Base-by-base conservation (phyloP, 2,888 invertebrate genomes). In the Balanococcus diminutus region DNA sequence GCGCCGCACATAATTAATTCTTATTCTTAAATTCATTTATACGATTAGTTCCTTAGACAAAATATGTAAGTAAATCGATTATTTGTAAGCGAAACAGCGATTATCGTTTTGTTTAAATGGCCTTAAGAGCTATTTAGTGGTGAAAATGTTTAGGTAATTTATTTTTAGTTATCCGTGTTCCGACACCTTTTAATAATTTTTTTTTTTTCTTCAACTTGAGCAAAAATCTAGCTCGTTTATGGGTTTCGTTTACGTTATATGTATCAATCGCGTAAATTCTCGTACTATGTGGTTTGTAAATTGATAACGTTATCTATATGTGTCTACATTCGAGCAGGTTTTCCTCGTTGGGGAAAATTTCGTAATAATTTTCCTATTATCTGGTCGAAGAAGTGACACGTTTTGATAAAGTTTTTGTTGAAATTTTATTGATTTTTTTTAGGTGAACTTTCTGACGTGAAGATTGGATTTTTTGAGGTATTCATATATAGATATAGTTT, bases 1-100 rank as follows among this genome's bases (percentile, higher is more conserved):
- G 75, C 75, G 75, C 75, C 75, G 75, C 75, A n/a, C n/a, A 75
- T 75, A 36, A 75, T 75, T 75, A 75, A 75, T 75, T 75, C 36
- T 75, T 32, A 28, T 28, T 25, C 19, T 61, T 61, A n/a, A 22
- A 61, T 16, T 36, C 36, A 51, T 51, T 3, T 72, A 16, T 32
- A 32, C 32, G 75, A 75, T 32, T 75, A 75, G 75, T 31, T 36
- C n/a, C 5, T 16, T 32, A 28, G 22, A 75, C 61, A 67, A 67
- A 67, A 25, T 19, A 14, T 19, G 8, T n/a, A 11, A 16, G 0
- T 42, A 14, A 28, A 28, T 2, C 61, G 61, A 67, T 67, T 28
- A 67, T 14, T 67, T 67, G 28, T 51, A 51, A 0, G 2, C 28
- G 25, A 28, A 67, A 67, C 14, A 8, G 9, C 28, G 3, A 28